These are phyloP conservation scores for Columba livia DNA, from an alignment of 2,113 vertebrate genomes.

Conservation along the genomic window DNA sequence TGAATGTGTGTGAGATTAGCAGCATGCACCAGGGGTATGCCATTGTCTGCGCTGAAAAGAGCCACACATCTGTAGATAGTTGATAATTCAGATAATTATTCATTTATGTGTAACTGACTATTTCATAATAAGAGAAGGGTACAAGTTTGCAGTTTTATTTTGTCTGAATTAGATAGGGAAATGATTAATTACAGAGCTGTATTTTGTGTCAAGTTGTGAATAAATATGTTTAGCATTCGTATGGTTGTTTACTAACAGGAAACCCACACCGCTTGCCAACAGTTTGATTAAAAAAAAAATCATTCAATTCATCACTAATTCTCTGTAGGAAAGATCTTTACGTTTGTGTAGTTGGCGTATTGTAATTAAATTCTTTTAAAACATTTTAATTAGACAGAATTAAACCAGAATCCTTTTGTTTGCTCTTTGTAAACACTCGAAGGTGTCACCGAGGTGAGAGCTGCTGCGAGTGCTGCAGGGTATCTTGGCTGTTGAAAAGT, in stretches of 20 bases:
- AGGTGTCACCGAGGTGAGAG: conserved; percentile 2
- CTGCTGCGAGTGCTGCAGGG: neutral
- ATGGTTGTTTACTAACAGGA: conserved; percentile 75
- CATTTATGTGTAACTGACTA: conserved; percentile 67
- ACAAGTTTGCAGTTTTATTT: conserved; percentile 61
- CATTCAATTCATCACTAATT: conserved; percentile 66
- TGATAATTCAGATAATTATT: conserved; percentile 80
- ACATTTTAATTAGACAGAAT: conserved; percentile 73
- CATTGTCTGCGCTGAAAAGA: conserved; percentile 77
- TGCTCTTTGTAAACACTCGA: conserved; percentile 9
- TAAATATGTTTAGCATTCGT: conserved; percentile 75
- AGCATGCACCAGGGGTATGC: conserved; percentile 57
- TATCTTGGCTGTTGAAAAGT: neutral
- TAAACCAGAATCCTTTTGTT: conserved; percentile 46
- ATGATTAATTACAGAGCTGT: conserved; percentile 78
- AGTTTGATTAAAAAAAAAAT: conserved; percentile 70
- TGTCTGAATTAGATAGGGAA: conserved; percentile 67
- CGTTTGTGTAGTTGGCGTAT: conserved; percentile 59
- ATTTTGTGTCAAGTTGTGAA: conserved; percentile 76
- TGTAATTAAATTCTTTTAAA: conserved; percentile 74
- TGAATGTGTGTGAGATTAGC: conserved; percentile 76
- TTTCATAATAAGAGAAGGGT: conserved; percentile 44
- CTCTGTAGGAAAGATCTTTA: conserved; percentile 74
- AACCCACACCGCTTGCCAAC: conserved; percentile 66
- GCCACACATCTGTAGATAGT: conserved; percentile 76